phyloP scores from a whole-genome alignment of 2,888 invertebrate species.

The Caenorhabditis sp. region DNA sequence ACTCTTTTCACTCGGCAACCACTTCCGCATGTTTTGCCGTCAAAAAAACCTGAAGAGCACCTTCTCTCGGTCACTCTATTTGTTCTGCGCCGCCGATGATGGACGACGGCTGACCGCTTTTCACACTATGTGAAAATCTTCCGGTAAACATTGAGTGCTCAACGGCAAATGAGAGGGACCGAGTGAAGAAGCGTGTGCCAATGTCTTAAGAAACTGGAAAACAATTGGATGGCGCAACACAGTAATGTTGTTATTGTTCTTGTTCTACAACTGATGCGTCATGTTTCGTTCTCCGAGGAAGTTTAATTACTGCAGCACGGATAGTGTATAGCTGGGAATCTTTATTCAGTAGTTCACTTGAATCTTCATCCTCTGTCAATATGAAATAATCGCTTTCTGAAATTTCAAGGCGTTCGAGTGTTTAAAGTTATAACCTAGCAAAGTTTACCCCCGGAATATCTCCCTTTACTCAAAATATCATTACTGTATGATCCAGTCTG shows the following conservation, averaged over 20 bases:
- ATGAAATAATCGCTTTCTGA: too few relatives aligned
- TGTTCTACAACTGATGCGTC: background rate
- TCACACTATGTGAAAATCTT: conserved; percentile 58
- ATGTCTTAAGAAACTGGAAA: conserved; percentile 42
- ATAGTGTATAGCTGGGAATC: too few relatives aligned
- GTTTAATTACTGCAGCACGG: background rate
- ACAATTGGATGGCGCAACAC: conserved; percentile 27
- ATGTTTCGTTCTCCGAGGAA: background rate
- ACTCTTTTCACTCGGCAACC: conserved; percentile 37
- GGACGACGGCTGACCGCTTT: conserved; percentile 62
- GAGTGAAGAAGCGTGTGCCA: conserved; percentile 35
- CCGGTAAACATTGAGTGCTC: conserved; percentile 61
- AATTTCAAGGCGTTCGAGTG: too few relatives aligned
- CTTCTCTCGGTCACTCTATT: conserved; percentile 38
- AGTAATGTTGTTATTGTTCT: background rate
- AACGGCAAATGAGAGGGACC: conserved; percentile 26
- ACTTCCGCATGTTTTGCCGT: conserved; percentile 33
- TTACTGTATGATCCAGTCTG: too few relatives aligned
- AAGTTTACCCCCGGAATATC: too few relatives aligned
- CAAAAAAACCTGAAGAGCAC: conserved; percentile 53
- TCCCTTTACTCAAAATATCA: too few relatives aligned
- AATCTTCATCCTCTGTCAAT: too few relatives aligned
- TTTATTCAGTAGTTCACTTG: too few relatives aligned
- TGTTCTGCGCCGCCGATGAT: conserved; percentile 58
- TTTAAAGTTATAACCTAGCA: too few relatives aligned